Percentiles rank a stretch among this genome's conserved stretches.
phyloP scores from a whole-genome alignment of 2,113 vertebrate genomes.

The Tor tambroides region DNA sequence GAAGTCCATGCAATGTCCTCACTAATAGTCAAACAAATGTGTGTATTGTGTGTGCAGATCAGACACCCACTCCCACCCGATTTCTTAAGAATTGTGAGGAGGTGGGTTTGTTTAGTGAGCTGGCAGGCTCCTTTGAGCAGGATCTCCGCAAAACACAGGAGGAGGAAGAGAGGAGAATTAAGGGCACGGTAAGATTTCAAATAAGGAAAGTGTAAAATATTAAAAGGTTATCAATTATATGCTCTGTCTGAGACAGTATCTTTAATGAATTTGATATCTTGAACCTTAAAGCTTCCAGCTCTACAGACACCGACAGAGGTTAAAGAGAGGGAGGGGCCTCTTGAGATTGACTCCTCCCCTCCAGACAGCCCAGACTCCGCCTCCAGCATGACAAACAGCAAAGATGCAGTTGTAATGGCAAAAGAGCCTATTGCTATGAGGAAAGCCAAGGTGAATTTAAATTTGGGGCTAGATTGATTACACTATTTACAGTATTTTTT shows the following conservation, averaged over 20 bases:
- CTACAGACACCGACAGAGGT: slow-evolving; percentile 85
- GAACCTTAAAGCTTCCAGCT: slow-evolving; percentile 28
- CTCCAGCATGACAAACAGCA: slow-evolving; percentile 78
- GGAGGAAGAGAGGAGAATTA: slow-evolving; percentile 87
- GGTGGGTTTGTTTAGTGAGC: slow-evolving; percentile 95
- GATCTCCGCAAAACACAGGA: slow-evolving; percentile 93
- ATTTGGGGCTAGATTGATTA: not conserved
- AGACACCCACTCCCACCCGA: slow-evolving; percentile 96
- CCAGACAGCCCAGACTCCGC: slow-evolving; percentile 84
- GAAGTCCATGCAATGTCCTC: not conserved
- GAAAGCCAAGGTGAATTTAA: slow-evolving; percentile 41
- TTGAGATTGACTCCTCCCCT: slow-evolving; percentile 91
- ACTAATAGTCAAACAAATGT: not conserved
- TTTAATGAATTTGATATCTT: not conserved
- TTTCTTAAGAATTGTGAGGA: slow-evolving; percentile 99
- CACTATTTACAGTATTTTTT: not conserved
- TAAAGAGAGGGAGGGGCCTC: slow-evolving; percentile 87
- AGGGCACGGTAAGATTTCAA: slow-evolving; percentile 72
- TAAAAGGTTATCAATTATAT: not conserved
- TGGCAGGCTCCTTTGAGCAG: slow-evolving; percentile 94
- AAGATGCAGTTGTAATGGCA: slow-evolving; percentile 68
- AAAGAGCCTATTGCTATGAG: slow-evolving; percentile 51
- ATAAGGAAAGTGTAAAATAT: not conserved
- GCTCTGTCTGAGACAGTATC: not conserved
- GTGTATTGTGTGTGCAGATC: slow-evolving; percentile 78